phyloP scores from a whole-genome alignment of 2,113 vertebrate genomes.

The Ptyas mucosa region DNA sequence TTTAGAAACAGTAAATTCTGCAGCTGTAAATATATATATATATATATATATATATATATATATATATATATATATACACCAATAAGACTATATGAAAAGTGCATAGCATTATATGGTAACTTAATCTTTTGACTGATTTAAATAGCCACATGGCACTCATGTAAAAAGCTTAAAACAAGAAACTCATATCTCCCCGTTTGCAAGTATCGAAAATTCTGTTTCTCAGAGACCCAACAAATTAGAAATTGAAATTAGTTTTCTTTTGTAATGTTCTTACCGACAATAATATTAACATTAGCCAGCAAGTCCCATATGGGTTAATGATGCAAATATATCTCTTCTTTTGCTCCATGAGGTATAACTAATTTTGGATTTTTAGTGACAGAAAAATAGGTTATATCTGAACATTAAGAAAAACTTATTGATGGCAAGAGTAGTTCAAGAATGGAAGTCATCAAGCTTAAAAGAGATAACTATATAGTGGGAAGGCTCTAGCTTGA shows the following conservation, averaged over 20 bases:
- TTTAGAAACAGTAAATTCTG: neutral
- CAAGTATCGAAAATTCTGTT: neutral
- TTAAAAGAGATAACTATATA: neutral
- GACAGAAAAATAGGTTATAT: neutral
- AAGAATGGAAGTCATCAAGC: neutral
- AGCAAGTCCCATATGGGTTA: neutral
- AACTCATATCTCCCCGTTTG: neutral
- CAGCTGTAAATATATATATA: neutral
- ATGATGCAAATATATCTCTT: neutral
- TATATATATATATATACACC: conserved; percentile 5
- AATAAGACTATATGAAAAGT: conserved; percentile 26
- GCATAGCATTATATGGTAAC: conserved; percentile 25
- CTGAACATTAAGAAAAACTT: neutral
- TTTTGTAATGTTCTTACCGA: neutral
- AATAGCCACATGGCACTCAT: conserved; percentile 2
- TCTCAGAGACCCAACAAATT: neutral
- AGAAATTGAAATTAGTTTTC: neutral
- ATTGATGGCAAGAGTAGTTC: neutral
- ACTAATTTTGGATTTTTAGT: neutral
- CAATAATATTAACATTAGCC: neutral
- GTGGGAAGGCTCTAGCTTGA: neutral
- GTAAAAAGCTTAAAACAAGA: neutral
- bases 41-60: too few relatives aligned
- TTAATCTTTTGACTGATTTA: conserved; percentile 35
- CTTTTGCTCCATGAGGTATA: neutral